Evolutionary conservation across 2,888 invertebrate genomes (phyloP), one percentile per base, ranked within the genome.

Genomic region (Hirtodrosophila cameraria): DNA sequence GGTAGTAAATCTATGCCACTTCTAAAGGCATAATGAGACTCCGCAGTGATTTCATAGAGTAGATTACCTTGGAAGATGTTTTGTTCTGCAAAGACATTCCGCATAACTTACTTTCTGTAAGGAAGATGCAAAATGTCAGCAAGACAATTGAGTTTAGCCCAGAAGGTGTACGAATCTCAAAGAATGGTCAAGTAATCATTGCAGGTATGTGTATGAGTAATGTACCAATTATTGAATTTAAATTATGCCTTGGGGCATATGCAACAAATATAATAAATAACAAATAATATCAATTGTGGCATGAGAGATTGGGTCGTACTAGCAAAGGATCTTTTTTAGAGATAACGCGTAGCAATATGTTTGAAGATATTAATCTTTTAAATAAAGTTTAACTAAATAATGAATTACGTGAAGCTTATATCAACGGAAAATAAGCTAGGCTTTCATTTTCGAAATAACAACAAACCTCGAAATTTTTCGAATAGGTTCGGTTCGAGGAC

Each of bases 201-300:
- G 35, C 23, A 20, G 25, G 43, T 20, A 35, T n/a, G 1, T 41
- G 53, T 46, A 39, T 53, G 43, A 38, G 33, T 18, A 50, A 59
- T 45, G 30, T 60, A 30, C 59, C 20, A 23, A 23, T 54, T 36
- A 23, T 48, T 18, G 31, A 43, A 43, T 31, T 43, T 31, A 9
- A 31, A 23, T 18, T 18, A 18, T 18, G 18, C 18, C 18, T 3
- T 18, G 2, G 18, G 18, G 18, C 18, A 18, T 18, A 18, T 18
- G 4, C 2, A 18, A 18, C 18, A 18, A 18, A 18, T 18, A 4
- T 18, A 18, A 18, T 18, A 18, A 18, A 4, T 18, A 18, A 18
- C 18, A 18, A 18, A 4, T 2, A 18, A 4, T 39, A 13, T 39
- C 28, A n/a, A 8, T 30, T 42, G 16, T 42, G 33, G 45, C 33